Evolutionary conservation across 2,888 invertebrate species (phyloP).

Genomic region (Pandemis cinnamomeana): DNA sequence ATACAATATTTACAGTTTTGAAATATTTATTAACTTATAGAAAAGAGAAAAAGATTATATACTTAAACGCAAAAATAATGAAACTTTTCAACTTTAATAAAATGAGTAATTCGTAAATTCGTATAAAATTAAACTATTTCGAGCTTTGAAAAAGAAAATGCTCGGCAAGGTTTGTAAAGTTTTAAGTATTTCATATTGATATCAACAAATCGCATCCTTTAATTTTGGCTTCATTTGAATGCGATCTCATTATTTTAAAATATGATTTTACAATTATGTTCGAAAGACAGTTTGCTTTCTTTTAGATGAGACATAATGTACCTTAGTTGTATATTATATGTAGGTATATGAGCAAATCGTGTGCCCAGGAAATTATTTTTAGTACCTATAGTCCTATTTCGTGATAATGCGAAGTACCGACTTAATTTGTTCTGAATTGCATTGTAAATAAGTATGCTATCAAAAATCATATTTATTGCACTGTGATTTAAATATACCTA

Average conservation of each 20-base stretch:
- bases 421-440: no score
- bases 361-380: no score
- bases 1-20: background rate
- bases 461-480: background rate
- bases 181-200: background rate
- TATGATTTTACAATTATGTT: no score
- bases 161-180: background rate
- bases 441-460: background rate
- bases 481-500: slow-evolving; percentile 4
- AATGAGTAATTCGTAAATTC: no score
- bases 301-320: no score
- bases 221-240: background rate
- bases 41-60: background rate
- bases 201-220: background rate
- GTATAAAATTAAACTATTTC: background rate
- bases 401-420: no score
- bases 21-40: background rate
- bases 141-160: background rate
- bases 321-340: no score
- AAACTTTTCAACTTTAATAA: background rate
- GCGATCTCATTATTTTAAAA: no score
- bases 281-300: no score
- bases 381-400: no score
- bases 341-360: no score
- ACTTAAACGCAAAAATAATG: background rate